A percentile compares a stretch with the other conserved stretches of the same genome.
Evolutionary conservation across 2,797 vertebrate species (phyloP).

Genomic region (Galago senegalensis): DNA sequence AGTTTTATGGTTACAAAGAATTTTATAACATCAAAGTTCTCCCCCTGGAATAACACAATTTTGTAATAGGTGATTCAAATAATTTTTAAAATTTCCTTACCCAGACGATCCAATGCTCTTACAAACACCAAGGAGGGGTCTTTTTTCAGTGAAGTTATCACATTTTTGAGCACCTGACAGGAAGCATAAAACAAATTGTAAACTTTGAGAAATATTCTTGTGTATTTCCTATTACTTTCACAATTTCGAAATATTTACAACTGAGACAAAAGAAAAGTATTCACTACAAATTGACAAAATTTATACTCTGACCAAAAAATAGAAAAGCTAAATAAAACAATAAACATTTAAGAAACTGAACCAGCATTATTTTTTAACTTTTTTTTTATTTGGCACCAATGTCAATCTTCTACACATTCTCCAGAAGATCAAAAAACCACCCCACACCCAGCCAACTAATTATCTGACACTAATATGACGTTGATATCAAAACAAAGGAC

Average conservation of each 20-base stretch:
- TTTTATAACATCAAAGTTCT: slow-evolving; percentile 28
- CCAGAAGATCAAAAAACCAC: neutral
- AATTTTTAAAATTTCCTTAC: slow-evolving; percentile 90
- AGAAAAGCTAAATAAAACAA: slow-evolving; percentile 41
- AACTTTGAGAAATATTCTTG: slow-evolving; percentile 83
- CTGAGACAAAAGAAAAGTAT: neutral
- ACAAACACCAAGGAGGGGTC: slow-evolving; percentile 97
- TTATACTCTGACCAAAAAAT: slow-evolving; percentile 14
- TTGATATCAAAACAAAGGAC: slow-evolving; percentile 50
- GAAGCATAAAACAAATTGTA: slow-evolving; percentile 77
- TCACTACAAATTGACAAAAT: neutral
- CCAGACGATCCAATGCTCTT: slow-evolving; percentile 98
- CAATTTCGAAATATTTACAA: slow-evolving; percentile 43
- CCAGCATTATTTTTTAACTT: neutral
- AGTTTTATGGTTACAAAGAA: slow-evolving; percentile 2
- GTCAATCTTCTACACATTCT: slow-evolving; percentile 28
- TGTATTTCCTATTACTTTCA: slow-evolving; percentile 29
- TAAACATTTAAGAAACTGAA: slow-evolving; percentile 28
- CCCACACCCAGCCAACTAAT: neutral
- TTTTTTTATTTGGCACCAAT: neutral
- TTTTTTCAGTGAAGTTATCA: slow-evolving; percentile 97
- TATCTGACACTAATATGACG: slow-evolving; percentile 3
- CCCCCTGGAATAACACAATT: slow-evolving; percentile 27
- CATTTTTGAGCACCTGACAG: slow-evolving; percentile 93
- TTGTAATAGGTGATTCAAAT: slow-evolving; percentile 47